Evolutionary conservation across 2,113 vertebrate species (phyloP), one percentile per base, ranked within the genome.

Genomic region (Nothoprocta pentlandii): DNA sequence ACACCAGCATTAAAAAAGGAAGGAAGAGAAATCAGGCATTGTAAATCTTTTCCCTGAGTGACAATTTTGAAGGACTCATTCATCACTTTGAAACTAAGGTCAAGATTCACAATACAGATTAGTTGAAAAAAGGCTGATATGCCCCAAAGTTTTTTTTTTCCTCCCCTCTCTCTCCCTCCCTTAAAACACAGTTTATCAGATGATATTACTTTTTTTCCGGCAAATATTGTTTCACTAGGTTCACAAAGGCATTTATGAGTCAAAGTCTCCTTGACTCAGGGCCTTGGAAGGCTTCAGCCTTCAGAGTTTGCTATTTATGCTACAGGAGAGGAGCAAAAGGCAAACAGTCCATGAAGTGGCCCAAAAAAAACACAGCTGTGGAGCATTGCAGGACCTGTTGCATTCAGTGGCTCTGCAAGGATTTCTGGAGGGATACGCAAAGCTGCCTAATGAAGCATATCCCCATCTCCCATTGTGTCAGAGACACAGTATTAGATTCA

Each of bases 1-100:
- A 92, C 83, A 93, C 66, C 83, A 90, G 22, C 51, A 49, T 15
- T 83, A 66, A 66, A 84, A 92, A 79, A 6, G 13, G 66, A 44
- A 84, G 80, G 58, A 46, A 16, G 32, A 87, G 30, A 71, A 82
- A 42, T 69, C 83, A 73, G 77, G 32, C 66, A 41, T 26, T 0
- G 0, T 93, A 93, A 76, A 93, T 95, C 90, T 93, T 86, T 81
- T 63, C 74, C 32, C 59, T 85, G 83, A 93, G 80, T 92, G 86
- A 87, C 88, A 87, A 87, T 46, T 89, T 87, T 89, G 90, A 95
- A 87, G 6, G 77, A 77, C 36, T 95, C 9, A 0, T 94, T 81
- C 36, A 86, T 93, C 90, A 91, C 46, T 62, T 73, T 44, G 92
- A 73, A 94, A 66, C 67, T 70, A 63, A 87, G 47, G 70, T 70